Evolutionary conservation across 2,113 vertebrate species (phyloP), one percentile per base, ranked within the genome.

Genomic region (Morone saxatilis): DNA sequence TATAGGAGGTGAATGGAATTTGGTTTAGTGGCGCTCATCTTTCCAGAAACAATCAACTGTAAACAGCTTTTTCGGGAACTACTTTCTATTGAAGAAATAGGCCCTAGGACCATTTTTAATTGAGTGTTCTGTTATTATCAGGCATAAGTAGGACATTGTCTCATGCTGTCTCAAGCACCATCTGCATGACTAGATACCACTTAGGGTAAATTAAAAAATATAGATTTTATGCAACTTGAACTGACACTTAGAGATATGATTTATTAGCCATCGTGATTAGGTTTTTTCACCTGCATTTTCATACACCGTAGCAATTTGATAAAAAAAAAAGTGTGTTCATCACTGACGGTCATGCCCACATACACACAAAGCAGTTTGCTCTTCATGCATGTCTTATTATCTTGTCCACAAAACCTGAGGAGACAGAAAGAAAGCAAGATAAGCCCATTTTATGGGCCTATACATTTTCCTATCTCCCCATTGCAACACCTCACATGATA

Each of bases 391-490:
- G 16, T 78, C 65, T 81, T 77, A 73, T 84, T 80, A 87, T 83
- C 79, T 78, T 53, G 16, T 67, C 67, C 78, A 20, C 4, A 25
- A 66, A 85, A 50, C 45, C 38, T 7, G 47, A 50, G 20, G 31
- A 56, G 65, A 65, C 59, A 63, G 45, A 47, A 48, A 79, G 59
- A 56, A 74, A 69, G 50, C 36, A 0, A 75, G 80, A 86, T 87
- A 63, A 78, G 59, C 48, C 76, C 17, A 4, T 84, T 89, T 87
- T 77, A 86, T 61, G 59, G 56, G 56, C 41, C 71, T 61, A 56
- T 87, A 62, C n/a, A 16, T 78, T 77, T 71, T 48, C 51, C 74
- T 81, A 85, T 85, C 76, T 81, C 63, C 54, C 40, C 40, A 36
- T 71, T 12, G 38, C 63, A 77, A 48, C 77, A 59, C 59, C 54